Base-by-base conservation (phyloP, 2,797 vertebrate species). In the Anolis apletophallus region DNA sequence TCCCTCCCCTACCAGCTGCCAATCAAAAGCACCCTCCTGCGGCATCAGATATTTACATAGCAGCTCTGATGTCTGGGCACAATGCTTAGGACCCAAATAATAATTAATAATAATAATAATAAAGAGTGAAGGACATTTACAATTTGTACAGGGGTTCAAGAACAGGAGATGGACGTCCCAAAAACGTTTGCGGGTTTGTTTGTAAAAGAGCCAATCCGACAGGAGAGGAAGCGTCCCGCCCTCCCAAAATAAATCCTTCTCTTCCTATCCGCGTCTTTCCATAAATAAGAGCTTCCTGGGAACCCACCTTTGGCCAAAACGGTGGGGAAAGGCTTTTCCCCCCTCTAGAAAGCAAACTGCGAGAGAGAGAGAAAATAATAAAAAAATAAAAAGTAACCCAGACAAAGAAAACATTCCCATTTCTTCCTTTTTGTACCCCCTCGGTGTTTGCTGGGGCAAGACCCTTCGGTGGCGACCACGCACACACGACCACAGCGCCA, bases 41-140 rank as follows among this genome's bases (percentile, higher is more conserved):
- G 90, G 93, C 94, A 92, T 93, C 92, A 93, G 91, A 90, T 95
- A 91, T 93, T 77, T 91, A 94, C 94, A 94, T 72, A 89, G 90
- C 92, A 95, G 93, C 91, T 88, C 1, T 36, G 57, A 84, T 85
- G 79, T 3, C 34, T 26, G 75, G 84, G 79, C 75, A 79, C 34
- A 57, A 81, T 4, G 11, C 83, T 40, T 40, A 61, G 87, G 84
- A 69, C 46, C 5, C 5, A 46, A 46, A 46, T 1, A 46, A 46
- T 5, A 46, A 46, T 40, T 5, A 40, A 40, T 40, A 40, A 40
- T 40, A 40, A 40, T 40, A 40, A 40, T 40, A 46, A 46, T 6
- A 46, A 46, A 46, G 46, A 46, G 29, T 67, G 13, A 2, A 0
- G 84, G 89, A 88, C 85, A 59, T 54, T 73, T 74, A 29, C 59